Percentiles rank a stretch among this genome's conserved stretches.
phyloP scores from a whole-genome alignment of 2,113 vertebrate species.

The Zosterops lateralis region DNA sequence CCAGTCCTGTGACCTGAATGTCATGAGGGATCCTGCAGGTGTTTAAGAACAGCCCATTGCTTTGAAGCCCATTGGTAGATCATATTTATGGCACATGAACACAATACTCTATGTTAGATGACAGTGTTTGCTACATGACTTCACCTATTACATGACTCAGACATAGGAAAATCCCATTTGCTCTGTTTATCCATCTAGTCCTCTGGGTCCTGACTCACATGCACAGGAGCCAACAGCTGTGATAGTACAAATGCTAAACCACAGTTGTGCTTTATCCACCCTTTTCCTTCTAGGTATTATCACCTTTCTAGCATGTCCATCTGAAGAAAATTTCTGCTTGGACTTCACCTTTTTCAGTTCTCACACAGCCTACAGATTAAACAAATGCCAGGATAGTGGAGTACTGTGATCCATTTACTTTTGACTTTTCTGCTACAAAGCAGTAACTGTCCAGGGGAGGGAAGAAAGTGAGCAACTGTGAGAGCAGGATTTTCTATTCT shows the following conservation, averaged over 20 bases:
- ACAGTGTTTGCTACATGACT: not conserved
- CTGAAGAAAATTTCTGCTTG: not conserved
- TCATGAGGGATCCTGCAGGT: not conserved
- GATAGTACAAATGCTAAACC: not conserved
- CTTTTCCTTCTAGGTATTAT: not conserved
- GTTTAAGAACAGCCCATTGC: not conserved
- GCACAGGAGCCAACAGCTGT: not conserved
- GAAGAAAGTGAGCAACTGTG: not conserved
- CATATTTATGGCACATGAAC: not conserved
- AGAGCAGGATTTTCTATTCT: not conserved
- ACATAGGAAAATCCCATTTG: not conserved
- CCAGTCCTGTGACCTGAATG: not conserved
- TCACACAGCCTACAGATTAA: not conserved
- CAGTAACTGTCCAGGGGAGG: not conserved
- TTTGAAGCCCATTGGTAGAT: not conserved
- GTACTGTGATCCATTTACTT: not conserved
- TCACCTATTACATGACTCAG: not conserved
- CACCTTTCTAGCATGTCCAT: not conserved
- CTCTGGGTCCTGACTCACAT: not conserved
- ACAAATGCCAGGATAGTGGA: not conserved
- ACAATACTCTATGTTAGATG: not conserved
- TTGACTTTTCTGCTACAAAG: not conserved
- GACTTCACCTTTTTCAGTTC: not conserved
- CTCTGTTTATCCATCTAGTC: not conserved
- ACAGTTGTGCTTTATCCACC: not conserved